Base-by-base conservation (phyloP, 2,888 invertebrate species). In the Euspilapteryx auroguttella region DNA sequence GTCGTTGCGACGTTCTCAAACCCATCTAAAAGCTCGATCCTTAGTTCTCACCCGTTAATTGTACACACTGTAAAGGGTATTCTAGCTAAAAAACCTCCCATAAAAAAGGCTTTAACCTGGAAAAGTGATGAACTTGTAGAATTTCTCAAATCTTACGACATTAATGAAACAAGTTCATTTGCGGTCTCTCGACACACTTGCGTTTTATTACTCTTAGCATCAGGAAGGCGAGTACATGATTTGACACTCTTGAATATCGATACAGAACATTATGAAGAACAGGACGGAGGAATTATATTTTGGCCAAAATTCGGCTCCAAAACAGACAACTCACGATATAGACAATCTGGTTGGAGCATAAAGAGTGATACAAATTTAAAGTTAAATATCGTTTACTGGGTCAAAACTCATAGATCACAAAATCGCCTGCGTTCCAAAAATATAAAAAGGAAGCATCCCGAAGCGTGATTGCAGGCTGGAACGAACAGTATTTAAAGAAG, bases 1-100 rank as follows among this genome's bases (percentile, higher is more conserved):
- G 36, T 35, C 7, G 36, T 40, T 12, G 31, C 34, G 7, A 37
- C 36, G 17, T 32, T 37, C 9, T 24, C 33, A 10, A 29, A 37
- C 24, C 36, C 36, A 24, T 28, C 12, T 20, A 37, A 22, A 9
- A 12, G 9, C 4, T 12, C 17, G 3, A 3, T 8, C 4, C 10
- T 33, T 13, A 27, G 27, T 21, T 17, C 13, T 10, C 31, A 40
- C 21, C 34, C 34, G 14, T 10, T 38, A 12, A 30, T 37, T 11
- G 35, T 31, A 15, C 32, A 33, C 14, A 33, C 33, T 23, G 8
- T 37, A 15, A 34, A 35, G 22, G 36, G 32, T 2, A 34, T 40
- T 21, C n/a, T 13, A 8, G n/a, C 11, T 11, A 14, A 15, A 28
- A 24, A 13, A 27, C 32, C 25, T 31, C 23, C 10, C 9, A n/a